Evolutionary conservation across 1,140 invertebrate species (phyloP), one percentile per base, ranked within the genome.

Genomic region (Phymastichus coffea): DNA sequence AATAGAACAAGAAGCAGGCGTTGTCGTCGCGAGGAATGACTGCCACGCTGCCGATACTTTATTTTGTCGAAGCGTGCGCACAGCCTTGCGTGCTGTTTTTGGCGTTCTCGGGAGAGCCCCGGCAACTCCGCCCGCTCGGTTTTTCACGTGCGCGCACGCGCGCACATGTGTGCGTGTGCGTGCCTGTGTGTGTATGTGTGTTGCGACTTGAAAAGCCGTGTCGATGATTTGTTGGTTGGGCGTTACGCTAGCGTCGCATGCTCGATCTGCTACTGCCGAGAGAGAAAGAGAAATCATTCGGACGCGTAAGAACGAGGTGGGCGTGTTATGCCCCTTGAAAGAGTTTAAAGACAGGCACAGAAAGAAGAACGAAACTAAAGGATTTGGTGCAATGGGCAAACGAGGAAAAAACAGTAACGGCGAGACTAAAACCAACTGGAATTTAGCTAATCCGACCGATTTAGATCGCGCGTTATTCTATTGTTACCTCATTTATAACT

Each of bases 151-250:
- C 43, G 12, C 26, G 38, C n/a, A n/a, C n/a, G n/a, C n/a, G n/a
- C n/a, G n/a, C n/a, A n/a, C n/a, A n/a, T n/a, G n/a, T n/a, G n/a
- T n/a, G n/a, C n/a, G n/a, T n/a, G n/a, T n/a, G n/a, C n/a, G n/a
- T n/a, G n/a, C n/a, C n/a, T n/a, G n/a, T n/a, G n/a, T n/a, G n/a
- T n/a, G n/a, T n/a, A n/a, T n/a, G n/a, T n/a, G n/a, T n/a, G n/a
- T n/a, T n/a, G n/a, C n/a, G n/a, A n/a, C n/a, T n/a, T 20, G 20
- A 1, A 48, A 40, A 41, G 47, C 30, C 57, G 56, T 68, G 70
- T 67, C 68, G 70, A 77, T 78, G 76, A 77, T 78, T 78, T 77
- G 74, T 76, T 72, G 72, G 65, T 65, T 56, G 69, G 73, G 71
- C 75, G 72, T 74, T 66, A 54, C 72, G 63, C 61, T 56, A 69